Percentiles rank a stretch among this genome's conserved stretches.
Conservation (phyloP, 2,113 vertebrate species). For the Megalops atlanticus region DNA sequence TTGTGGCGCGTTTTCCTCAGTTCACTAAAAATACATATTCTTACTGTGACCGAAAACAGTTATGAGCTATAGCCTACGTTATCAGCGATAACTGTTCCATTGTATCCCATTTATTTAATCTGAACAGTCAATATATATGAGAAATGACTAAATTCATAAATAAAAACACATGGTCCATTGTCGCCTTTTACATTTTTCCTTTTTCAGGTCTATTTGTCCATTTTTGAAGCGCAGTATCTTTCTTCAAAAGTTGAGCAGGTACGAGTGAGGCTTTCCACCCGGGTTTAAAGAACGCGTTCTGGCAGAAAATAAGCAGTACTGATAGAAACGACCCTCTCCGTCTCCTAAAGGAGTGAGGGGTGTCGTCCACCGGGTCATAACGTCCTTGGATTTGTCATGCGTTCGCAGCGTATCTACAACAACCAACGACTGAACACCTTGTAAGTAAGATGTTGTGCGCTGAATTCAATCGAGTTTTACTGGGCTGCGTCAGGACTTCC, state of each 20-base stretch:
- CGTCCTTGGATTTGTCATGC: constrained; percentile 28
- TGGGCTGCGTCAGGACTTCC: background rate
- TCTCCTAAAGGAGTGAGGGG: background rate
- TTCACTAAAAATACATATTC: background rate
- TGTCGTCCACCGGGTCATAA: constrained; percentile 47
- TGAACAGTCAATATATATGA: constrained; percentile 1
- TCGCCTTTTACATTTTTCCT: background rate
- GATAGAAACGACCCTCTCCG: constrained; percentile 8
- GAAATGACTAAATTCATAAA: background rate
- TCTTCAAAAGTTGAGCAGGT: constrained; percentile 48
- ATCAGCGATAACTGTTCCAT: background rate
- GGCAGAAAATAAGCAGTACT: constrained; percentile 16
- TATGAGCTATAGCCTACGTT: background rate
- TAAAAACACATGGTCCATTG: background rate
- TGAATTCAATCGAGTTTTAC: background rate
- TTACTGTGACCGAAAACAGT: background rate
- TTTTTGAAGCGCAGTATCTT: background rate
- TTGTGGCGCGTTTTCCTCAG: background rate
- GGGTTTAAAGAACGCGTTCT: constrained; percentile 54
- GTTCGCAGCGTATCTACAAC: background rate
- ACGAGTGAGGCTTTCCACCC: constrained; percentile 38
- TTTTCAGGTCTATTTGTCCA: constrained; percentile 7
- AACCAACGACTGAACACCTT: background rate
- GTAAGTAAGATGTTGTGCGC: background rate
- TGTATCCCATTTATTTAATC: constrained; percentile 10